Conservation (phyloP, 2,797 vertebrate genomes). For the Galagoides demidoff region DNA sequence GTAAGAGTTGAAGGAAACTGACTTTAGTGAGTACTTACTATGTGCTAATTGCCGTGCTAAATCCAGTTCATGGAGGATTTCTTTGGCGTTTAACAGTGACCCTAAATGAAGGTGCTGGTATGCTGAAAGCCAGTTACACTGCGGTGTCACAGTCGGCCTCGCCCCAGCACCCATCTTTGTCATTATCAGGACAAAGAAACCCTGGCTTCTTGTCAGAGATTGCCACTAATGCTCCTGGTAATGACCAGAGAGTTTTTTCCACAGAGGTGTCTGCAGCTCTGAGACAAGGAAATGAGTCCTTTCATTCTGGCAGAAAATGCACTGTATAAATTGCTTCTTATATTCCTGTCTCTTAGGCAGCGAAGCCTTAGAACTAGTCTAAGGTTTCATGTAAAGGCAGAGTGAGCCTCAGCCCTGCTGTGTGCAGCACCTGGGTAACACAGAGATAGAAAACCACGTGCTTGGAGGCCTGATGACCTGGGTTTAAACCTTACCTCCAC, state of each 20-base stretch:
- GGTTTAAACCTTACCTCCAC: not conserved
- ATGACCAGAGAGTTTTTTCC: conserved; percentile 66
- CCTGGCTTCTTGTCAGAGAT: conserved; percentile 73
- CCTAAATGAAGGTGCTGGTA: not conserved
- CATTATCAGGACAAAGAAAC: conserved; percentile 79
- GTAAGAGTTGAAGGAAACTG: not conserved
- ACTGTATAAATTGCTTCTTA: conserved; percentile 73
- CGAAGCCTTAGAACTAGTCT: conserved; percentile 33
- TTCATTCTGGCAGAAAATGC: conserved; percentile 76
- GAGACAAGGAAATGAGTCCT: conserved; percentile 79
- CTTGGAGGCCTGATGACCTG: not conserved
- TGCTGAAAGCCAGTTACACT: conserved; percentile 60
- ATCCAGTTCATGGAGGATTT: not conserved
- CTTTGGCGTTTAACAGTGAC: not conserved
- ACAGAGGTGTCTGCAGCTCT: conserved; percentile 62
- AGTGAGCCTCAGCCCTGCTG: not conserved
- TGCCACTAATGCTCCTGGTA: conserved; percentile 72
- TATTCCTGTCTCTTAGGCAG: conserved; percentile 53
- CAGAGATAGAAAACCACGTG: not conserved
- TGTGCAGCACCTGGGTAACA: not conserved
- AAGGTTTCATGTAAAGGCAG: conserved; percentile 1
- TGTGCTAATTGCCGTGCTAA: conserved; percentile 53
- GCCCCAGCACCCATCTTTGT: conserved; percentile 58
- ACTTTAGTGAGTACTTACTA: conserved; percentile 55
- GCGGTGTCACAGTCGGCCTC: conserved; percentile 35